Conservation (phyloP, 1,140 invertebrate genomes). For the Drosophila ambigua region DNA sequence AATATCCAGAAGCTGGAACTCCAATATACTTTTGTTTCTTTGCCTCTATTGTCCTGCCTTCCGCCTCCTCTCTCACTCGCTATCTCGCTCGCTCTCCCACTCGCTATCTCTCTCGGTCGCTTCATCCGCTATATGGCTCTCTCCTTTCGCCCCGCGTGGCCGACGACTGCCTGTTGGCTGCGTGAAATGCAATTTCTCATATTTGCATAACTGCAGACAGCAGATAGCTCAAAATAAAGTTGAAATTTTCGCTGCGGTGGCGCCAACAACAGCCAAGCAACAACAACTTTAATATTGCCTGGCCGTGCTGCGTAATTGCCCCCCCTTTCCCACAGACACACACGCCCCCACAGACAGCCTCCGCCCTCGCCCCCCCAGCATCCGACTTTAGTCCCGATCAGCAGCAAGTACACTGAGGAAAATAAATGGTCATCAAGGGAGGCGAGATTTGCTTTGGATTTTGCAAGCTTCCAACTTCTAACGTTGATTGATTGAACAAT, state of each 20-base stretch:
- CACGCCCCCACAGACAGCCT: neutral
- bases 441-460: too few relatives aligned
- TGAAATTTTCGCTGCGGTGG: slow-evolving; percentile 69
- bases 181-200: slow-evolving; percentile 81
- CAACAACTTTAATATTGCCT: slow-evolving; percentile 74
- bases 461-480: too few relatives aligned
- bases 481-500: too few relatives aligned
- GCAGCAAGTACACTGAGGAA: slow-evolving; percentile 20
- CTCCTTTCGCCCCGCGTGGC: too few relatives aligned
- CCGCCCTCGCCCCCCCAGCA: too few relatives aligned
- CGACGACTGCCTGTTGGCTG: slow-evolving; percentile 36
- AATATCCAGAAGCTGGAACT: slow-evolving; percentile 37
- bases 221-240: slow-evolving; percentile 81
- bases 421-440: neutral
- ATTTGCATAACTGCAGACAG: slow-evolving; percentile 81
- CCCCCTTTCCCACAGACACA: slow-evolving; percentile 7
- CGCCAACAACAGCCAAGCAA: slow-evolving; percentile 51
- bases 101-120: neutral
- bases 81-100: neutral
- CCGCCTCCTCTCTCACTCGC: slow-evolving; percentile 2
- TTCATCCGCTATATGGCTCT: too few relatives aligned
- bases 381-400: slow-evolving; percentile 34
- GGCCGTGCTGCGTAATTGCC: slow-evolving; percentile 71
- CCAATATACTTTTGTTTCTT: slow-evolving; percentile 81
- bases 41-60: slow-evolving; percentile 63